Evolutionary conservation across 2,888 invertebrate genomes (phyloP).

Genomic region (Machimus rusticus): DNA sequence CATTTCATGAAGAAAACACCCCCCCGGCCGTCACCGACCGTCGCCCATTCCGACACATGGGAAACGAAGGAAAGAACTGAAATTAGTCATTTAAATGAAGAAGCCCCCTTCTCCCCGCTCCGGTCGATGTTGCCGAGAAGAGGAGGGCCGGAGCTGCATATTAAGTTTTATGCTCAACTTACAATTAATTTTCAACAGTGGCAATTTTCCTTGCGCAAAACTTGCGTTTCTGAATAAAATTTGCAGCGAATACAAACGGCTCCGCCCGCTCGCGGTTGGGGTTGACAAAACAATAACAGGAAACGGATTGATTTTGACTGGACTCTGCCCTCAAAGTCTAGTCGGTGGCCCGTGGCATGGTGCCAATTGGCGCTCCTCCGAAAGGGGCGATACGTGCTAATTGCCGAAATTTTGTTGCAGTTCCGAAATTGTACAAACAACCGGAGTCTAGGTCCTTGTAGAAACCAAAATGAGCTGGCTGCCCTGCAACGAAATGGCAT

Average conservation of each 20-base stretch:
- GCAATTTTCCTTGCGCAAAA: neutral
- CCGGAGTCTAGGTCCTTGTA: neutral
- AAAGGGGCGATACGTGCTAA: conserved; percentile 16
- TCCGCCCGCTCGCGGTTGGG: neutral
- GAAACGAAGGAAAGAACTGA: conserved; percentile 33
- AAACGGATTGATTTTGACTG: conserved; percentile 4
- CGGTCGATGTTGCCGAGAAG: neutral
- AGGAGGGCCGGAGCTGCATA: neutral
- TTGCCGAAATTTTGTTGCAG: neutral
- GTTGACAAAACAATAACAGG: conserved; percentile 19
- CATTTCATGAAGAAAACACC: conserved; percentile 40
- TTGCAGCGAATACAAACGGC: too few species aligned
- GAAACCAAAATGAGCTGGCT: neutral
- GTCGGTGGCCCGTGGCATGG: neutral
- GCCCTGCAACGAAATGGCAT: neutral
- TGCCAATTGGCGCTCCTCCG: neutral
- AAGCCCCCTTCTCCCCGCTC: neutral
- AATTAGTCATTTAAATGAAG: conserved; percentile 37
- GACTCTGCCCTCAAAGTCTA: neutral
- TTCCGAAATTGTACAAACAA: neutral
- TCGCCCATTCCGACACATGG: conserved; percentile 29
- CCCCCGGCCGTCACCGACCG: neutral
- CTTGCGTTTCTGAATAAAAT: neutral
- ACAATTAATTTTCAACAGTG: conserved; percentile 5
- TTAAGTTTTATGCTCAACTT: conserved; percentile 1